Evolutionary conservation across 1,140 invertebrate genomes (phyloP).

Genomic region (Aphis gossypii): DNA sequence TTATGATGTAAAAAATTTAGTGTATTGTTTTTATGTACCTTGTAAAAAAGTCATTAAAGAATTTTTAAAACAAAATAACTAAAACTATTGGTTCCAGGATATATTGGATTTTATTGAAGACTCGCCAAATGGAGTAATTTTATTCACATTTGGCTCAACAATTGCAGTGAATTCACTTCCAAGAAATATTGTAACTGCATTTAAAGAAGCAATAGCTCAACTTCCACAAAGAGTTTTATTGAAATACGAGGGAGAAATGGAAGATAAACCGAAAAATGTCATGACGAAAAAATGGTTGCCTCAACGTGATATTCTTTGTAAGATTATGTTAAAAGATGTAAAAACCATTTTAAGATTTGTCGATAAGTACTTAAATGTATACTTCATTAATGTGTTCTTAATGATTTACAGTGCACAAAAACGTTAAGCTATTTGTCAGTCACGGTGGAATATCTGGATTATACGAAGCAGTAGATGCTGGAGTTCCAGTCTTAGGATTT

Average conservation of each 20-base stretch:
- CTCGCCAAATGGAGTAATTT: conserved; percentile 71
- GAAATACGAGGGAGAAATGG: conserved; percentile 69
- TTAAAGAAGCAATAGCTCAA: conserved; percentile 70
- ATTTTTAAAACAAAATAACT: too few relatives aligned
- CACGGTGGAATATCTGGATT: conserved; percentile 64
- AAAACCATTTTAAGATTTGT: too few relatives aligned
- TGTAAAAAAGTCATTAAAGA: too few relatives aligned
- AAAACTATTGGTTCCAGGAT: conserved; percentile 64
- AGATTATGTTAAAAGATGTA: conserved; percentile 59
- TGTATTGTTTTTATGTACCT: too few relatives aligned
- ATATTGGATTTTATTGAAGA: conserved; percentile 69
- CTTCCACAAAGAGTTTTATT: conserved; percentile 70
- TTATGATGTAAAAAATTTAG: too few relatives aligned
- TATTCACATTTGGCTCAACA: conserved; percentile 74
- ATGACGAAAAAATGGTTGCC: conserved; percentile 70
- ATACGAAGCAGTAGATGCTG: conserved; percentile 75
- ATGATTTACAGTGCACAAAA: conserved; percentile 68
- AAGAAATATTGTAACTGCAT: conserved; percentile 67
- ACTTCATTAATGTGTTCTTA: not conserved
- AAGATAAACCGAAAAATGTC: conserved; percentile 68
- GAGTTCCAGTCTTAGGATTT: conserved; percentile 73
- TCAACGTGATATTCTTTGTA: conserved; percentile 70
- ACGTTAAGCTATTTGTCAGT: conserved; percentile 71
- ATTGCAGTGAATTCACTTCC: conserved; percentile 65
- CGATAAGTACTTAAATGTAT: not conserved